A percentile compares a stretch with the other conserved stretches of the same genome.
These are phyloP conservation scores for Malurus cyaneus DNA, from an alignment of 2,113 vertebrate genomes.

Conservation along the genomic window DNA sequence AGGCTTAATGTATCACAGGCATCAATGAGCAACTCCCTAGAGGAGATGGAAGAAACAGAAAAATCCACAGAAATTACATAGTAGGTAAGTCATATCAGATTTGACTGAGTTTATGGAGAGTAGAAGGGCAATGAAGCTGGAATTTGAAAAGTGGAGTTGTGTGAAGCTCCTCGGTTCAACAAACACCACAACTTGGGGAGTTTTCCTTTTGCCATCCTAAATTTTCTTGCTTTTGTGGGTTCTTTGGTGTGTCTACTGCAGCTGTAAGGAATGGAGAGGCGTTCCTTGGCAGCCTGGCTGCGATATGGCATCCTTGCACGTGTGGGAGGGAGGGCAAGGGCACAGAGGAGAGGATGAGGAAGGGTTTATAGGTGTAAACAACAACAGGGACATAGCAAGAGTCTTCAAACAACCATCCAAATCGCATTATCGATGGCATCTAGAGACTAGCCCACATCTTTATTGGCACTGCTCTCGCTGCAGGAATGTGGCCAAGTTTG, in stretches of 20 bases:
- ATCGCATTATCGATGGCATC: background rate
- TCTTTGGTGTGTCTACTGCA: background rate
- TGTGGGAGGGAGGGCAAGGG: background rate
- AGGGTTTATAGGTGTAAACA: background rate
- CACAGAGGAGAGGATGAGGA: background rate
- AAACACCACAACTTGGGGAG: background rate
- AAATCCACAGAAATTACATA: background rate
- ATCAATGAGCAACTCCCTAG: background rate
- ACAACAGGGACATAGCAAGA: background rate
- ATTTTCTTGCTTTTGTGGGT: background rate
- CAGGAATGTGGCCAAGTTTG: background rate
- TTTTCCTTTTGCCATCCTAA: background rate
- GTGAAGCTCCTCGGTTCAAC: background rate
- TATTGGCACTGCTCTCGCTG: background rate
- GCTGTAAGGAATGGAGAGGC: background rate
- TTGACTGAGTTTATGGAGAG: background rate
- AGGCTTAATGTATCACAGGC: background rate
- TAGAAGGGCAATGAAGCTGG: background rate
- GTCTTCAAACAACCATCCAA: background rate
- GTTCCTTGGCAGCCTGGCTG: background rate
- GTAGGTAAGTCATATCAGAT: background rate
- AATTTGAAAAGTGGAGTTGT: background rate
- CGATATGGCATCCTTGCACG: background rate
- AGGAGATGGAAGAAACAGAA: background rate
- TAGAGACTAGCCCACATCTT: background rate